Evolutionary conservation across 2,797 vertebrate species (phyloP).

Genomic region (Syngnathus rostellatus): DNA sequence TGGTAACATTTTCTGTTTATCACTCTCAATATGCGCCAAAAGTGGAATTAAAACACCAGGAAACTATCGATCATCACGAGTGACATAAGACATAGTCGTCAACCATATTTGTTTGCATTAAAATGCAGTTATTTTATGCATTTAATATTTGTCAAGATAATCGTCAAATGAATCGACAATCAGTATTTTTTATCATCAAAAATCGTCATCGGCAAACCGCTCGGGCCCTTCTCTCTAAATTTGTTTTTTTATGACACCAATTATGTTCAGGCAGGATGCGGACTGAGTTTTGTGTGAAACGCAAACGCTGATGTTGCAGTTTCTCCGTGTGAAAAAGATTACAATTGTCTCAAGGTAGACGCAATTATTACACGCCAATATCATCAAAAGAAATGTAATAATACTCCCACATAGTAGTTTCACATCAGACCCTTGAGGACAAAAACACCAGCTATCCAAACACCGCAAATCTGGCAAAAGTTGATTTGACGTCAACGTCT

Average conservation of each 20-base stretch:
- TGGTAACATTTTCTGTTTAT: too few species aligned
- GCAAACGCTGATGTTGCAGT: not conserved
- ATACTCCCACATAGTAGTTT: not conserved
- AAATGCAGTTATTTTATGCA: too few species aligned
- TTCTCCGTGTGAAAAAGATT: not conserved
- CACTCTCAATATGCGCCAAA: too few species aligned
- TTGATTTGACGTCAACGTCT: not conserved
- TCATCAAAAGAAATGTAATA: not conserved
- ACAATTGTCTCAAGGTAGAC: not conserved
- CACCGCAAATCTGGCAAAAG: not conserved
- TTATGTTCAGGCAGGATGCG: not conserved
- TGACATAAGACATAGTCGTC: too few species aligned
- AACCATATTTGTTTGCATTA: too few species aligned
- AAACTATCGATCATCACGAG: too few species aligned
- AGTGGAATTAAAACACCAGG: not conserved
- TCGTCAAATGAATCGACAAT: too few species aligned
- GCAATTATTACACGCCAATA: not conserved
- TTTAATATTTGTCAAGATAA: too few species aligned
- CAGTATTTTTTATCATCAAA: too few species aligned
- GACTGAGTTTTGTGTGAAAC: not conserved
- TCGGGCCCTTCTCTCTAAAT: too few species aligned
- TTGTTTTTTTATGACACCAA: not conserved
- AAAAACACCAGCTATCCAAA: conserved; percentile 1
- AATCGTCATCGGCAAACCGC: too few species aligned
- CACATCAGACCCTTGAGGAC: not conserved